Conservation (phyloP, 2,888 invertebrate genomes). For the Lapara coniferarum region DNA sequence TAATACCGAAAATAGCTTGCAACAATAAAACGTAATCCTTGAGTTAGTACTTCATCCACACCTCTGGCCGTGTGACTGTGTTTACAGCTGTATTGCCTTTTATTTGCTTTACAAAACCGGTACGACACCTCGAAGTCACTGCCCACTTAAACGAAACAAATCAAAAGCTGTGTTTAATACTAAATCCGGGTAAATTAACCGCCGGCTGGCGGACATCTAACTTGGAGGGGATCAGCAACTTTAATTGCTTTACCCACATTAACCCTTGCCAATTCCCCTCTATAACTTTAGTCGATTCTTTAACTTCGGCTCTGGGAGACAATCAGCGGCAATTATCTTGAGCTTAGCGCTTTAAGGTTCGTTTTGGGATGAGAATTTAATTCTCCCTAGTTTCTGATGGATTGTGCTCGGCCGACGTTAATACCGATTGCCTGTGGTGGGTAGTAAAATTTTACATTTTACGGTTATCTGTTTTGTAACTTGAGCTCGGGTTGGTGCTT, state of each 20-base stretch:
- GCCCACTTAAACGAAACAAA: conserved; percentile 17
- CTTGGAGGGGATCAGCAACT: conserved; percentile 64
- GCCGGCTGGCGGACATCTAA: conserved; percentile 14
- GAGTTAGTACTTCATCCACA: no score
- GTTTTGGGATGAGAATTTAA: conserved; percentile 60
- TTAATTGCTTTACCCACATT: conserved; percentile 73
- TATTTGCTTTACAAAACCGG: not conserved
- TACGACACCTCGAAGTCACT: not conserved
- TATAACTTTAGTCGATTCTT: conserved; percentile 76
- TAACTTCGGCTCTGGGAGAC: conserved; percentile 68
- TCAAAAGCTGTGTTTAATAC: conserved; percentile 28
- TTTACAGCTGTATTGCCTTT: no score
- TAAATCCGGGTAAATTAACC: conserved; percentile 31
- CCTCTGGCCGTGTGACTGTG: no score
- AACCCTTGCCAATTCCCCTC: conserved; percentile 71
- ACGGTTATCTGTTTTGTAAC: conserved; percentile 21
- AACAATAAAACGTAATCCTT: no score
- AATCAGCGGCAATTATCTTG: conserved; percentile 74
- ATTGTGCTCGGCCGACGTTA: conserved; percentile 14
- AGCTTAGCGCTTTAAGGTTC: conserved; percentile 59
- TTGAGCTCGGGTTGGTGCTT: not conserved
- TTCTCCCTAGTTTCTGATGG: conserved; percentile 36
- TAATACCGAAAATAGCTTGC: no score
- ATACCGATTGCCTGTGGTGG: conserved; percentile 19
- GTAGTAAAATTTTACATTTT: conserved; percentile 18